Percentiles rank a stretch among this genome's conserved stretches.
Conservation (phyloP, 2,113 vertebrate species). For the Zapus hudsonius region DNA sequence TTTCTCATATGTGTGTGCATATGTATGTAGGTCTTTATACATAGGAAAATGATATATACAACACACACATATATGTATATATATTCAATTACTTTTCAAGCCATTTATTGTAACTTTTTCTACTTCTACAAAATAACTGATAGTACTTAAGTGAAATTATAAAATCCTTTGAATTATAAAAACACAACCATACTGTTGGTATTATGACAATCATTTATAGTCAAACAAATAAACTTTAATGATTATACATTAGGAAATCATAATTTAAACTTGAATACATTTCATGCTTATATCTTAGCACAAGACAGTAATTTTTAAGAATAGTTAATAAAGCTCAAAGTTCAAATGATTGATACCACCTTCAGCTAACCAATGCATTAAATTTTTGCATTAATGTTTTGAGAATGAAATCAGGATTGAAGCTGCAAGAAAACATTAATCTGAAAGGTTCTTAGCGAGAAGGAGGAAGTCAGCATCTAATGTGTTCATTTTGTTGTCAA, state of each 20-base stretch:
- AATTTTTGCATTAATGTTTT: not conserved
- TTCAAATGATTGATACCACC: not conserved
- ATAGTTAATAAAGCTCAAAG: not conserved
- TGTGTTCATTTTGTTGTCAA: constrained; percentile 24
- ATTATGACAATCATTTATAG: not conserved
- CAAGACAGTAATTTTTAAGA: not conserved
- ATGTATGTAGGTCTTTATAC: too few relatives aligned
- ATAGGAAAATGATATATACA: too few relatives aligned
- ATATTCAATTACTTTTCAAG: not conserved
- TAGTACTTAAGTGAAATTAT: not conserved
- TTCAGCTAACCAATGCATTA: not conserved
- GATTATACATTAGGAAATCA: not conserved
- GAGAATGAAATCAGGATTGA: not conserved
- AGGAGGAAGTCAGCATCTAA: not conserved
- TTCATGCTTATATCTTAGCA: not conserved
- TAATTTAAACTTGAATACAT: not conserved
- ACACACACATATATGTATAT: not conserved
- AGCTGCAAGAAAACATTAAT: not conserved
- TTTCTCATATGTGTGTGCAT: too few relatives aligned
- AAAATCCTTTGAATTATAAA: constrained; percentile 10
- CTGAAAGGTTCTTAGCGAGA: not conserved
- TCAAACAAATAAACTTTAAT: constrained; percentile 11
- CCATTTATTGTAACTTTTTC: not conserved
- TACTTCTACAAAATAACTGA: not conserved
- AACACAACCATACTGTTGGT: not conserved